Evolutionary conservation across 2,888 invertebrate species (phyloP).

Genomic region (Tetheella fluctuosa): DNA sequence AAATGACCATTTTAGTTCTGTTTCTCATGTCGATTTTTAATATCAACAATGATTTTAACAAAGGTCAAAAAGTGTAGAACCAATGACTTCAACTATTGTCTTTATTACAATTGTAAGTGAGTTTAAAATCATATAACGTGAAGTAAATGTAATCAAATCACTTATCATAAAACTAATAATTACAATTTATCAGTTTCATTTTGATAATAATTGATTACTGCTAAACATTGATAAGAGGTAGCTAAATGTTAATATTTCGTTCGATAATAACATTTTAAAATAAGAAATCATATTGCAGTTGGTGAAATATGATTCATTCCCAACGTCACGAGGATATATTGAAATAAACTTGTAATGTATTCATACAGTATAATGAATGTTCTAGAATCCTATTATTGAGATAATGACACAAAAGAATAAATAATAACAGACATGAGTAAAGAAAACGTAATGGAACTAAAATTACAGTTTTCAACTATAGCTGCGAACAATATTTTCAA

Average conservation of each 20-base stretch:
- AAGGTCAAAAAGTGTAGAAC: background rate
- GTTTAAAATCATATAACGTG: background rate
- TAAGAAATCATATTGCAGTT: background rate
- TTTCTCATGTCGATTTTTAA: background rate
- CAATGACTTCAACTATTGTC: background rate
- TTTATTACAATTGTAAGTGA: background rate
- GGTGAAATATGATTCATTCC: background rate
- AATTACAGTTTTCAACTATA: background rate
- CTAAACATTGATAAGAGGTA: background rate
- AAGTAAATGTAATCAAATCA: background rate
- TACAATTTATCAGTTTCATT: background rate
- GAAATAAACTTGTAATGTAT: background rate
- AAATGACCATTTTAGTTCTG: background rate
- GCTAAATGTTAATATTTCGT: background rate
- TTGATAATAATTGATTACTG: background rate
- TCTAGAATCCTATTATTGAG: background rate
- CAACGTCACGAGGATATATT: background rate
- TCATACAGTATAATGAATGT: slow-evolving; percentile 2
- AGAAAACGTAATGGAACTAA: background rate
- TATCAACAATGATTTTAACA: background rate
- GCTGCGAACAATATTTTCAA: background rate
- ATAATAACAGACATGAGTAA: background rate
- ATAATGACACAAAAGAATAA: slow-evolving; percentile 5
- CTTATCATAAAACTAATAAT: background rate
- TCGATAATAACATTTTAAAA: background rate